phyloP scores from a whole-genome alignment of 2,113 vertebrate species.

The Grus americana region DNA sequence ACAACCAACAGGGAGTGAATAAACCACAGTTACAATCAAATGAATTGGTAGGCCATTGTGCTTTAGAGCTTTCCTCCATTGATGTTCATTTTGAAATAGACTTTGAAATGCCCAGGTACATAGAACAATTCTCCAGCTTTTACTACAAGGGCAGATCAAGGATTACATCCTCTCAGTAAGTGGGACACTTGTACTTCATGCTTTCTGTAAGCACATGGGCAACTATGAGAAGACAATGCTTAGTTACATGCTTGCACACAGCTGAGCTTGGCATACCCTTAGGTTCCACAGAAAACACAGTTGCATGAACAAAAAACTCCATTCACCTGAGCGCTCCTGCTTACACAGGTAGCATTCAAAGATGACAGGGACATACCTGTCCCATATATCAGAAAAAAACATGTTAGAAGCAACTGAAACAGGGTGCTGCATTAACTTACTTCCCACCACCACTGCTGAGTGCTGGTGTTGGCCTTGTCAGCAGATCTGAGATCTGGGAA shows the following conservation, averaged over 20 bases:
- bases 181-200: neutral
- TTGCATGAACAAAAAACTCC: neutral
- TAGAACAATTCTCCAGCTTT: neutral
- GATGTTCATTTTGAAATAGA: neutral
- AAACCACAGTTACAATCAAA: neutral
- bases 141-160: neutral
- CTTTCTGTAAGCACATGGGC: neutral
- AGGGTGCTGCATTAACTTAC: slow-evolving; percentile 69
- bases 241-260: neutral
- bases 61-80: neutral
- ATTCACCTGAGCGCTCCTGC: neutral
- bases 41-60: neutral
- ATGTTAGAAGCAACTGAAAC: neutral
- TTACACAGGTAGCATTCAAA: neutral
- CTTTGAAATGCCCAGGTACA: neutral
- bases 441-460: slow-evolving; percentile 89
- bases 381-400: neutral
- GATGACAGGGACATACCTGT: neutral
- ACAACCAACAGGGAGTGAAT: neutral
- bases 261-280: neutral
- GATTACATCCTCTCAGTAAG: neutral
- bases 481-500: slow-evolving; percentile 95
- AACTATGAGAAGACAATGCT: neutral
- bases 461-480: slow-evolving; percentile 88
- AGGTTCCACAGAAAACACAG: neutral